phyloP scores from a whole-genome alignment of 2,888 invertebrate species.

The Cabera pusaria region DNA sequence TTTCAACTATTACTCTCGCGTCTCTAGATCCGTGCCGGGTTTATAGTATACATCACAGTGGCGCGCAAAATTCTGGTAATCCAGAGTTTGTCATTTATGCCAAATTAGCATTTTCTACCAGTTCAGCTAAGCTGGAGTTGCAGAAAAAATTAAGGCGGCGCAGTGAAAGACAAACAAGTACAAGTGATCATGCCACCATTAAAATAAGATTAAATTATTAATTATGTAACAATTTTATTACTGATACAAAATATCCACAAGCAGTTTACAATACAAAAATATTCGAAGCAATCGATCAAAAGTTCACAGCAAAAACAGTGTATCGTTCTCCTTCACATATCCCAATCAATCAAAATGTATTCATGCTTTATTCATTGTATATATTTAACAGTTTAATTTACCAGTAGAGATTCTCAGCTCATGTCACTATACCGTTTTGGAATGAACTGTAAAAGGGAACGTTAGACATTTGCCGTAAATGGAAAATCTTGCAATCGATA shows the following conservation, averaged over 20 bases:
- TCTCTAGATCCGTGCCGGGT: too few relatives aligned
- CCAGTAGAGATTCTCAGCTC: background rate
- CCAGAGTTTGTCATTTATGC: too few relatives aligned
- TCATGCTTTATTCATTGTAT: conserved; percentile 30
- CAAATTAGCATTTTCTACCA: too few relatives aligned
- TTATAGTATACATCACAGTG: too few relatives aligned
- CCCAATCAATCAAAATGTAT: conserved; percentile 16
- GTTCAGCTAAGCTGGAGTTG: too few relatives aligned
- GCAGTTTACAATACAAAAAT: conserved; percentile 24
- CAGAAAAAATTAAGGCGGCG: too few relatives aligned
- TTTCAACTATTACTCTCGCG: too few relatives aligned
- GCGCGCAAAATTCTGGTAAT: too few relatives aligned
- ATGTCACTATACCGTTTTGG: conserved; percentile 12
- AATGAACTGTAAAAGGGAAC: conserved; percentile 15
- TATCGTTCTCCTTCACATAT: conserved; percentile 12
- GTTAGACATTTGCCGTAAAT: conserved; percentile 1
- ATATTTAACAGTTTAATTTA: conserved; percentile 2
- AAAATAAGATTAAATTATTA: too few relatives aligned
- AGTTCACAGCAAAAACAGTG: conserved; percentile 22
- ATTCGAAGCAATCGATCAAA: conserved; percentile 15
- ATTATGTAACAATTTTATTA: too few relatives aligned
- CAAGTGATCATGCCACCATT: too few relatives aligned
- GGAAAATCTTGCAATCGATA: conserved; percentile 2
- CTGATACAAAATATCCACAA: background rate
- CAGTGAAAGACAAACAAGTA: too few relatives aligned